Evolutionary conservation across 2,888 invertebrate species (phyloP).

Genomic region (Bursaphelenchus okinawaensis): DNA sequence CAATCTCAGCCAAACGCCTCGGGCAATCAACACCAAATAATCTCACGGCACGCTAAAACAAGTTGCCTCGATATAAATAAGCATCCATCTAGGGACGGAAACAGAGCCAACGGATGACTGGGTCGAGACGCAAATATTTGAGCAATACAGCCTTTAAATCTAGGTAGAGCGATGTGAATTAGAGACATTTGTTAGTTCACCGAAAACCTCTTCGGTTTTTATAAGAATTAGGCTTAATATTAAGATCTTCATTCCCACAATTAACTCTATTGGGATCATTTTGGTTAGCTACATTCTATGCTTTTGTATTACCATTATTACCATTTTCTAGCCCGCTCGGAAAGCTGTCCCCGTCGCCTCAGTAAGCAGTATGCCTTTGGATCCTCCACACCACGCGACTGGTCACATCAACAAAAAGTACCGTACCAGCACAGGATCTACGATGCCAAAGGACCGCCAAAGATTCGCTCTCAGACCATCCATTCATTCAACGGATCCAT

Average conservation of each 20-base stretch:
- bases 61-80: not conserved
- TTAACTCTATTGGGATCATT: not conserved
- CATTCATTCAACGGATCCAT: constrained; percentile 10
- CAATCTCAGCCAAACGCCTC: not conserved
- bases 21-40: not conserved
- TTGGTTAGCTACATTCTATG: not conserved
- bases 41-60: not conserved
- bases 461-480: constrained; percentile 20
- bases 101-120: not conserved
- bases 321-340: constrained; percentile 8
- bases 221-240: too few relatives aligned
- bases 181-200: not conserved
- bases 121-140: not conserved
- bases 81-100: not conserved
- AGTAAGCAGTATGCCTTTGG: constrained; percentile 40
- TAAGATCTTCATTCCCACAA: too few relatives aligned
- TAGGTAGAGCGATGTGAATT: not conserved
- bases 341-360: constrained; percentile 4
- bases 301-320: not conserved
- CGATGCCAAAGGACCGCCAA: constrained; percentile 36
- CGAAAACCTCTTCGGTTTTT: too few relatives aligned
- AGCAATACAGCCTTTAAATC: not conserved
- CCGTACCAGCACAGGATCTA: constrained; percentile 39
- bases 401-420: constrained; percentile 47
- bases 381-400: constrained; percentile 50